phyloP scores from a whole-genome alignment of 2,888 invertebrate species.

The Podotricha telesiphe region DNA sequence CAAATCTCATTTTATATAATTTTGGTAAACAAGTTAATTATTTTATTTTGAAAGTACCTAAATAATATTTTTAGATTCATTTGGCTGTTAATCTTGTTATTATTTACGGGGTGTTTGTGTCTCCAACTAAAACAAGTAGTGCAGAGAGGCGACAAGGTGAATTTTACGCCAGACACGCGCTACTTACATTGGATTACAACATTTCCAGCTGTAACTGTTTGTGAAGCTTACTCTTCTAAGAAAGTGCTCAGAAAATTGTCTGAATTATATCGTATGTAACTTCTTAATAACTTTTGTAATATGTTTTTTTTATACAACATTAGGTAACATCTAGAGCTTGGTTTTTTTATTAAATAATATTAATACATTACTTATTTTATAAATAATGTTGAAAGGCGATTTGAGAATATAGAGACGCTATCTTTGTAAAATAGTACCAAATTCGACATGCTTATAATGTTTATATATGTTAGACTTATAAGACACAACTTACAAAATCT shows the following conservation, averaged over 20 bases:
- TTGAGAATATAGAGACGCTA: no score
- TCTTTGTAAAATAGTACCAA: no score
- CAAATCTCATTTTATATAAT: no score
- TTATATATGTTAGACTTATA: no score
- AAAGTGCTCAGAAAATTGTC: constrained; percentile 53
- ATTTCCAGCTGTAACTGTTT: constrained; percentile 85
- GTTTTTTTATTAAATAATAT: no score
- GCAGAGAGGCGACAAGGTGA: constrained; percentile 81
- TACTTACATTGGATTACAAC: constrained; percentile 84
- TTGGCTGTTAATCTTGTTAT: constrained; percentile 80
- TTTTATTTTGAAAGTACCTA: no score
- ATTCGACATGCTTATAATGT: no score
- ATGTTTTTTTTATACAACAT: not conserved
- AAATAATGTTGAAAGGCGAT: no score
- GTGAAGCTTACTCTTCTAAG: constrained; percentile 74
- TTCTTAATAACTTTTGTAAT: not conserved
- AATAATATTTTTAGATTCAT: constrained; percentile 73
- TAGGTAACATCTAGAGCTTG: no score
- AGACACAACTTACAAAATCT: no score
- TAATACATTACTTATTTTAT: no score
- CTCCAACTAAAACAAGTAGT: constrained; percentile 73
- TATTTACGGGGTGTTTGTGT: constrained; percentile 80
- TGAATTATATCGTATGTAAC: constrained; percentile 51
- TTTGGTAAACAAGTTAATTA: no score
- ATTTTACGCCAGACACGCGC: constrained; percentile 85